Evolutionary conservation across 2,888 invertebrate genomes (phyloP).

Genomic region (Ecliptopera silaceata): DNA sequence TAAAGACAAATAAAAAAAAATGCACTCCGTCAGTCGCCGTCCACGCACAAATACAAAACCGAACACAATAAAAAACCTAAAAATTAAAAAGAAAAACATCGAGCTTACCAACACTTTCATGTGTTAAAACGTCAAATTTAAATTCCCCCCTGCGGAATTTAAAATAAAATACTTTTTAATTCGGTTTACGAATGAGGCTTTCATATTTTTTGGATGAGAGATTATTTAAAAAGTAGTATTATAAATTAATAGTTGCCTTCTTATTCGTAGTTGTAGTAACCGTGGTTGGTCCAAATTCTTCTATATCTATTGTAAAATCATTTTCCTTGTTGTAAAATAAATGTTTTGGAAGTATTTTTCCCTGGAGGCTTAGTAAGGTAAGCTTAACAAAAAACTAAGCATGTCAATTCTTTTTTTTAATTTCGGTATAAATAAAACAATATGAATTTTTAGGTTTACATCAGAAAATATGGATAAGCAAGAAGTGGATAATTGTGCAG

Average conservation of each 20-base stretch:
- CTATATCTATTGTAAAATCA: slow-evolving; percentile 48
- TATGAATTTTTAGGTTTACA: slow-evolving; percentile 20
- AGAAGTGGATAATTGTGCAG: slow-evolving; percentile 56
- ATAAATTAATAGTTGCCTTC: slow-evolving; percentile 72
- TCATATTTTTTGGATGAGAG: slow-evolving; percentile 46
- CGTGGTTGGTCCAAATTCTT: slow-evolving; percentile 70
- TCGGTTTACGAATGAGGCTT: slow-evolving; percentile 47
- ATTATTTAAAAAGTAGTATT: slow-evolving; percentile 42
- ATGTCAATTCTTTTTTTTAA: neutral
- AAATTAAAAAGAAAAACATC: slow-evolving; percentile 67
- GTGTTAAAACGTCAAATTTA: slow-evolving; percentile 49
- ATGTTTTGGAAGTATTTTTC: slow-evolving; percentile 49
- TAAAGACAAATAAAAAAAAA: slow-evolving; percentile 50
- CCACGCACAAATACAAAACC: slow-evolving; percentile 51
- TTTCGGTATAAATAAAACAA: neutral
- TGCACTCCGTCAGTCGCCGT: slow-evolving; percentile 67
- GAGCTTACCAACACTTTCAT: slow-evolving; percentile 64
- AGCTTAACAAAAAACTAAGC: slow-evolving; percentile 25
- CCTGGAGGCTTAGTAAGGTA: slow-evolving; percentile 48
- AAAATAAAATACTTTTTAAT: slow-evolving; percentile 31
- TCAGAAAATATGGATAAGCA: slow-evolving; percentile 61
- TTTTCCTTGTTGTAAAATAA: slow-evolving; percentile 41
- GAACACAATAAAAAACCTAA: slow-evolving; percentile 55
- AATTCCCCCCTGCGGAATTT: slow-evolving; percentile 29
- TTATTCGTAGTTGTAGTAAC: slow-evolving; percentile 57